These are phyloP conservation scores for Todiramphus chloris DNA, from an alignment of 2,113 vertebrate species.

Conservation along the genomic window DNA sequence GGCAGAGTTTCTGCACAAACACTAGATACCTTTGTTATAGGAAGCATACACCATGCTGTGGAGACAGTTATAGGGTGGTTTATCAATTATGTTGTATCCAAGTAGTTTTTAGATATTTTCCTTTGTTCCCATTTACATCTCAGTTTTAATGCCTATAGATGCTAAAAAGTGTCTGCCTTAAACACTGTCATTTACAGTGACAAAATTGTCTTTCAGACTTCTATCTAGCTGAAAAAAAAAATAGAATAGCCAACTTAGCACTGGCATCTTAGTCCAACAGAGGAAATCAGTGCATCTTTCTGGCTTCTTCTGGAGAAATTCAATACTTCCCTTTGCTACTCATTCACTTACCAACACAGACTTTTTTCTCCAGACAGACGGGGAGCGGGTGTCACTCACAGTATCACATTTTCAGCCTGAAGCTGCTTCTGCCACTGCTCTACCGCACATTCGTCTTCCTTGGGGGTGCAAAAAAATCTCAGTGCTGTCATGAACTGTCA, in stretches of 20 bases:
- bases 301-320: neutral
- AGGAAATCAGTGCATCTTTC: neutral
- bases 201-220: neutral
- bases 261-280: neutral
- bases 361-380: neutral
- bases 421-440: neutral
- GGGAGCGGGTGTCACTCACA: neutral
- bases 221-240: neutral
- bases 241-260: neutral
- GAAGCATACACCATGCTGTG: neutral
- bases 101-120: neutral
- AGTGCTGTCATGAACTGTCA: neutral
- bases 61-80: neutral
- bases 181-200: neutral
- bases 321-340: neutral
- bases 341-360: neutral
- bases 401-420: neutral
- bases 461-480: neutral
- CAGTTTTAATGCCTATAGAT: neutral
- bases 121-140: neutral
- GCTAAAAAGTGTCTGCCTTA: neutral
- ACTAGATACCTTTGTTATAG: neutral
- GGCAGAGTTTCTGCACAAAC: neutral
- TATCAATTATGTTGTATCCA: neutral
- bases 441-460: fast-evolving